Percentiles rank a stretch among this genome's conserved stretches.
phyloP scores from a whole-genome alignment of 2,113 vertebrate genomes.

The Hoplias malabaricus region DNA sequence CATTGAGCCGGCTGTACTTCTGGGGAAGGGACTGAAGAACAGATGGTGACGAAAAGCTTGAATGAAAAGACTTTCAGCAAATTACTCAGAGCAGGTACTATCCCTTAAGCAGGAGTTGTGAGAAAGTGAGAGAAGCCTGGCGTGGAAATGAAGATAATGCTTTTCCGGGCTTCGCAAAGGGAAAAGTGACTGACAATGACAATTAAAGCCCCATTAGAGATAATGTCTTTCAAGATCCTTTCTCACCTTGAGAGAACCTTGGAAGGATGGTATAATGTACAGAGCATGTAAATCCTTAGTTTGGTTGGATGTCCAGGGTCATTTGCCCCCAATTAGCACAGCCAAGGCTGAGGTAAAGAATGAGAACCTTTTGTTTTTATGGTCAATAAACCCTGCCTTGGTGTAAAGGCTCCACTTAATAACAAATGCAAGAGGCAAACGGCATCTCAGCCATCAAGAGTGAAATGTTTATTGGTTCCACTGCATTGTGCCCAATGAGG shows the following conservation, averaged over 20 bases:
- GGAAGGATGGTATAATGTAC: background rate
- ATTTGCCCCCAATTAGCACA: background rate
- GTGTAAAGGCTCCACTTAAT: background rate
- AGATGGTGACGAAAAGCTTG: constrained; percentile 5
- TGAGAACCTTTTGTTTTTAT: background rate
- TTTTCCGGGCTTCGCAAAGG: background rate
- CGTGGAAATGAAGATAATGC: background rate
- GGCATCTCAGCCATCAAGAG: background rate
- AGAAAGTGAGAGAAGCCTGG: background rate
- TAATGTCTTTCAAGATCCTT: background rate
- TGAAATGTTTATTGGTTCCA: background rate
- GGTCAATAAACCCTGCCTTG: background rate
- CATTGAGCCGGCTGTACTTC: background rate
- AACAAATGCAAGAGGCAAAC: background rate
- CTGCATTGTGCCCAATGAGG: background rate
- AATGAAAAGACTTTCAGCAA: background rate
- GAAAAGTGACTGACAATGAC: background rate
- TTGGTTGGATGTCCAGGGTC: background rate
- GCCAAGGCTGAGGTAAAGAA: background rate
- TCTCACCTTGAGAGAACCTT: background rate
- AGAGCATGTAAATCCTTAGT: background rate
- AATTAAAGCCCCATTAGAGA: background rate
- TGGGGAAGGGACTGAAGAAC: background rate
- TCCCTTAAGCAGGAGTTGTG: background rate
- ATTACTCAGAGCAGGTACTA: background rate